These are phyloP conservation scores for Sminthurides aquaticus DNA, from an alignment of 2,888 invertebrate genomes.

Conservation along the genomic window DNA sequence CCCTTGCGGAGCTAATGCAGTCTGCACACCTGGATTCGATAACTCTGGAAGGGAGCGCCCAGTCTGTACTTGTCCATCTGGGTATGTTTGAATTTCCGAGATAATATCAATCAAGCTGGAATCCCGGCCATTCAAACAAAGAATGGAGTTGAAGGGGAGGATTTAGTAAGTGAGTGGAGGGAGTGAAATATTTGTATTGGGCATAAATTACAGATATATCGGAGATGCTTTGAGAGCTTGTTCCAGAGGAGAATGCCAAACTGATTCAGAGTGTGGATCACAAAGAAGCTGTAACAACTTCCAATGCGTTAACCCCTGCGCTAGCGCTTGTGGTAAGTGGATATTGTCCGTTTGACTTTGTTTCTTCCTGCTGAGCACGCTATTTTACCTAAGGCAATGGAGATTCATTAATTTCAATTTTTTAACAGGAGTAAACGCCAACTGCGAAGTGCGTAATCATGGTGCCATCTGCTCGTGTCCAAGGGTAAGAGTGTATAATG, in stretches of 20 bases:
- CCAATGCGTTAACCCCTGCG: slow-evolving; percentile 50
- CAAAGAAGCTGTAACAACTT: slow-evolving; percentile 70
- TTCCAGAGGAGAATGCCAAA: slow-evolving; percentile 68
- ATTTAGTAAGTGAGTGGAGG: too few species aligned
- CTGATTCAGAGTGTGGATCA: slow-evolving; percentile 67
- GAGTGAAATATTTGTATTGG: too few species aligned
- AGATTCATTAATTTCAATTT: too few species aligned
- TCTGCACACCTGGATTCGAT: slow-evolving; percentile 76
- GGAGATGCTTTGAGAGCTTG: slow-evolving; percentile 66
- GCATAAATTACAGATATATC: slow-evolving; percentile 21
- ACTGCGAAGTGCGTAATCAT: slow-evolving; percentile 66
- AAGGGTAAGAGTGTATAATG: slow-evolving; percentile 27
- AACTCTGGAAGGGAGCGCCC: slow-evolving; percentile 61
- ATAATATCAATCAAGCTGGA: too few species aligned
- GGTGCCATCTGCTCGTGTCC: slow-evolving; percentile 39
- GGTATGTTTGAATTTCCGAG: slow-evolving; percentile 4
- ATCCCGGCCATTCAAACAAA: neutral
- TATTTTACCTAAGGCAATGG: too few species aligned
- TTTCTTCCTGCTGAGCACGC: too few species aligned
- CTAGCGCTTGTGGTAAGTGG: slow-evolving; percentile 52
- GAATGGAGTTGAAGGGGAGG: neutral
- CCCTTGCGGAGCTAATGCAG: slow-evolving; percentile 72
- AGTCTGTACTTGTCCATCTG: slow-evolving; percentile 30
- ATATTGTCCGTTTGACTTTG: too few species aligned
- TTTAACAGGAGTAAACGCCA: slow-evolving; percentile 56